Percentiles rank a stretch among this genome's conserved stretches.
phyloP scores from a whole-genome alignment of 1,140 invertebrate species.

The Nasonia longicornis region DNA sequence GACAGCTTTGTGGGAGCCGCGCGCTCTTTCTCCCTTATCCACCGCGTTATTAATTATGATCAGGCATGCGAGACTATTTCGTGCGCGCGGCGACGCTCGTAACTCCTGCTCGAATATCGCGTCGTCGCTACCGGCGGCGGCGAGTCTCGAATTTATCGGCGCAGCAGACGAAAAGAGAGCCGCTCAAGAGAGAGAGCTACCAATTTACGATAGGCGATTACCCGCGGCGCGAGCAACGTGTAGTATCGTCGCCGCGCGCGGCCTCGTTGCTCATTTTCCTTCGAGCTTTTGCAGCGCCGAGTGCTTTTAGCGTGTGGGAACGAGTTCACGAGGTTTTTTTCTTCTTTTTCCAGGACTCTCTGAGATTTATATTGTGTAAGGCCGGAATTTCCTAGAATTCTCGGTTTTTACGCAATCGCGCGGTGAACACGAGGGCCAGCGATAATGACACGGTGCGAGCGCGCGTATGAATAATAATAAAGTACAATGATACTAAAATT shows the following conservation, averaged over 20 bases:
- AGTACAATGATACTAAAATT: background rate
- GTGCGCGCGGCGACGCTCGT: constrained; percentile 37
- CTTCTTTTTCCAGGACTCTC: too few relatives aligned
- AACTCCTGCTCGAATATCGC: constrained; percentile 14
- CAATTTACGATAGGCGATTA: constrained; percentile 41
- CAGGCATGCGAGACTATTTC: constrained; percentile 67
- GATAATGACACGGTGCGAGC: background rate
- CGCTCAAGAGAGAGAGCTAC: background rate
- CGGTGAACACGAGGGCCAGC: background rate
- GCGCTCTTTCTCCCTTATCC: constrained; percentile 38
- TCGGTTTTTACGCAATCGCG: too few relatives aligned
- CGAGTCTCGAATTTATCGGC: constrained; percentile 52
- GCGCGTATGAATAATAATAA: background rate
- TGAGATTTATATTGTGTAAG: too few relatives aligned
- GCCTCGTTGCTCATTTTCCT: constrained; percentile 4
- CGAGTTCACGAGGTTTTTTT: constrained; percentile 8
- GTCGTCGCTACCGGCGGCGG: constrained; percentile 37
- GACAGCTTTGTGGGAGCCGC: constrained; percentile 64
- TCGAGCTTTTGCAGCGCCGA: background rate
- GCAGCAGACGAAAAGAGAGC: constrained; percentile 38
- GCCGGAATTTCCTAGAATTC: background rate
- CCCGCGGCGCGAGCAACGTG: constrained; percentile 24
- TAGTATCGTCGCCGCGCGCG: background rate
- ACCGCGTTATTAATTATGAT: constrained; percentile 67
- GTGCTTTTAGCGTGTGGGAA: constrained; percentile 13